Base-by-base conservation (phyloP, 1,140 invertebrate genomes). In the Meloidogyne floridensis region DNA sequence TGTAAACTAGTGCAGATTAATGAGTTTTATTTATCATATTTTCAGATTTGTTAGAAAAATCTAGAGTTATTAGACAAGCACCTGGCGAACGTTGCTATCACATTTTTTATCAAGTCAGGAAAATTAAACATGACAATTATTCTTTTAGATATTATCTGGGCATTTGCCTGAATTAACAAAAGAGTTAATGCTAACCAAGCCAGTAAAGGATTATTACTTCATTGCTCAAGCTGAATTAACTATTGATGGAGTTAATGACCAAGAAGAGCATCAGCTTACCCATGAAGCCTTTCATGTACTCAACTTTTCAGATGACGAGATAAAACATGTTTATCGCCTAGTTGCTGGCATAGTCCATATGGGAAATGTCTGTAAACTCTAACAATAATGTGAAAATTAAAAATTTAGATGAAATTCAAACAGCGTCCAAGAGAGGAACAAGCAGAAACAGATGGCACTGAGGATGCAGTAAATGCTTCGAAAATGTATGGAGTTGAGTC, bases 21-120 rank as follows among this genome's bases (percentile, higher is more conserved):
- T 90, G 89, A 7, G 4, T 82, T 72, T 83, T 42, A 59, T 18
- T 53, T 69, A 32, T 59, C 10, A 13, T 73, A 73, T 82, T 42
- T 47, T 56, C 74, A 98, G 96, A 99, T 93, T 93, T 99, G 92
- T 93, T 99, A 90, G 98, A 99, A 92, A 99, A 99, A 92, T 98
- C 98, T 92, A 96, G 98, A 94, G 98, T 99, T 92, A 99, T 98
- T 92, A 98, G 96, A 90, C 98, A 99, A 92, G 96, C 98, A 91
- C 91, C 95, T 83, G 93, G 97, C 86, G 98, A 99, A 92, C 94
- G 98, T 92, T 99, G 97, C 86, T 99, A 99, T 93, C 98, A 99
- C 92, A 85, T 85, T 70, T 85, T 85, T 75, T 85, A 85, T 75
- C 84, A 85, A 76, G 77, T 79, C n/a, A 65, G n/a, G 15, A 59